Base-by-base conservation (phyloP, 2,888 invertebrate genomes). In the Biston stratarius region DNA sequence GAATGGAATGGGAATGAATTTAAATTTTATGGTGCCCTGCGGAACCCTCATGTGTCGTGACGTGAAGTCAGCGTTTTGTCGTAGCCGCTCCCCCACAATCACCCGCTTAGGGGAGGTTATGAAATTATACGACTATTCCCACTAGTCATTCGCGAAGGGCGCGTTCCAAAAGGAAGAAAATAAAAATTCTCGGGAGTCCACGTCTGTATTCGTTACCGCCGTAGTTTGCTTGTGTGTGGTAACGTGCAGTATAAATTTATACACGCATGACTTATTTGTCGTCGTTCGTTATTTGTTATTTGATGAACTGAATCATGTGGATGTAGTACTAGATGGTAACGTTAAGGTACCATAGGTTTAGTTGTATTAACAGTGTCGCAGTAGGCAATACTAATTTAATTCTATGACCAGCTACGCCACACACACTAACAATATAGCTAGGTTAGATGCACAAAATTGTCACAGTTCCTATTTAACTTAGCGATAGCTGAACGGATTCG, bases 121-220 rank as follows among this genome's bases (percentile, higher is more conserved):
- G 80, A 84, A 87, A 86, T 87, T 84, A 84, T 83, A 80, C 79
- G 75, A 77, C 78, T 80, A 83, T 82, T 83, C 78, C 81, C 80
- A 81, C 81, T 77, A 83, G 81, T 83, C 80, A 83, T 83, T 85
- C 77, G 80, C 72, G 69, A 66, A 78, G 80, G 77, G 79, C 76
- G 75, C 74, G 75, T 68, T 79, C 73, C 74, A 69, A 76, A 76
- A 72, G 71, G 60, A 73, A 68, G 67, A 61, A 75, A 74, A 74
- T 76, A 77, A 78, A 44, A 74, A 76, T 77, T 77, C 76, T 70
- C 63, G 61, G 71, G 66, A 68, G 67, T 75, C 62, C 52, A 70
- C 70, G 68, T 68, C 36, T 42, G 64, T 65, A 57, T 62, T 52
- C 24, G n/a, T 65, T 56, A 53, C 24, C 49, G 36, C 15, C 24